Base-by-base conservation (phyloP, 2,888 invertebrate species). In the Ischnura elegans region DNA sequence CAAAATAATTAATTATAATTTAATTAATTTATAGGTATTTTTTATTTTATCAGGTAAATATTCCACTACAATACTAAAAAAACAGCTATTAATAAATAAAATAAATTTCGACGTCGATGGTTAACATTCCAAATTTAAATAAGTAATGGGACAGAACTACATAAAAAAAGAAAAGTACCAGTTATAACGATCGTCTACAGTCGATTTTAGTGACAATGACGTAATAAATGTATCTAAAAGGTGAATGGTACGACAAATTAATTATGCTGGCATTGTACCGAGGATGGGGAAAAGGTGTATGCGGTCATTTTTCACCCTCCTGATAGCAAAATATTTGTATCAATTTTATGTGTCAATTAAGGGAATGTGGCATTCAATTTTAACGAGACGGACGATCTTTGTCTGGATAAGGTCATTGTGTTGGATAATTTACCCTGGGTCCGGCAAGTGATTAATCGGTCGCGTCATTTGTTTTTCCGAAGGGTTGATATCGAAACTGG, bases 351-450 rank as follows among this genome's bases (percentile, higher is more conserved):
- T 29, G 66, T 21, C 66, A 66, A n/a, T n/a, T 76, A 36, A n/a
- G 76, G 76, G 29, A 76, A 76, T 76, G 13, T 2, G 76, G 4
- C 76, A 36, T 29, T 36, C 36, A 76, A 76, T 36, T 76, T 76
- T 76, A 76, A 76, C 36, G 76, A 76, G 76, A 36, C 76, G 25
- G 76, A 36, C 76, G 36, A 36, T 76, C 76, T 29, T 10, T 29
- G 29, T 76, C 76, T 36, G 76, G 76, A 76, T 76, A 76, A 76
- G 76, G 36, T 76, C 36, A 76, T 76, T 76, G 76, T 25, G 76
- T 16, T 5, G 76, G 13, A 76, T 36, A 76, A 76, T 76, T 76
- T 36, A 29, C 76, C 76, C 29, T 13, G 36, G 10, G 36, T 16
- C 76, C 76, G 36, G 13, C 6, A 10, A 36, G 76, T 76, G 76